Evolutionary conservation across 2,113 vertebrate species (phyloP).

Genomic region (Rostratula benghalensis): DNA sequence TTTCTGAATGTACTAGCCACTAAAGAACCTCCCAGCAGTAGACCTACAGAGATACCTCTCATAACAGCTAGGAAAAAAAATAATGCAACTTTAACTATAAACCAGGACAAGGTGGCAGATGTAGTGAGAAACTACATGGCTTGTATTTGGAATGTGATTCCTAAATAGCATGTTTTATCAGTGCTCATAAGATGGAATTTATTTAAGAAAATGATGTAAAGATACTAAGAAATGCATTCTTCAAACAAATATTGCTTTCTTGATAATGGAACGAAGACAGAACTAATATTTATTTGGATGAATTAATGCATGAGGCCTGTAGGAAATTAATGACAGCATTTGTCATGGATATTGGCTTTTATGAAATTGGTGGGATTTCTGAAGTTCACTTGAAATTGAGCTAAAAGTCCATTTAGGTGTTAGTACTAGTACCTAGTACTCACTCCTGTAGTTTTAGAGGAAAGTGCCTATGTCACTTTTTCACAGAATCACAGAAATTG

Average conservation of each 20-base stretch:
- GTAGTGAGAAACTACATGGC: background rate
- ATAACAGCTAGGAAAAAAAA: background rate
- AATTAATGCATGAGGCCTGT: background rate
- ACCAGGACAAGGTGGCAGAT: background rate
- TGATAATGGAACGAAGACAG: background rate
- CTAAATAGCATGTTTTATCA: background rate
- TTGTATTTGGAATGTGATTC: background rate
- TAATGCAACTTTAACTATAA: background rate
- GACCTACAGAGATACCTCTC: background rate
- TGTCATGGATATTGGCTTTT: background rate
- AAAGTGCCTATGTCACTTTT: background rate
- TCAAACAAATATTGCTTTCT: background rate
- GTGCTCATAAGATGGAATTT: background rate
- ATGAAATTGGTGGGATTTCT: background rate
- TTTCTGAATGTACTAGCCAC: background rate
- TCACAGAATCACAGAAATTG: background rate
- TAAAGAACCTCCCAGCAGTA: background rate
- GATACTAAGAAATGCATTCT: background rate
- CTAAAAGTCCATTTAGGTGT: background rate
- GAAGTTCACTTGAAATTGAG: background rate
- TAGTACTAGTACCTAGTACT: background rate
- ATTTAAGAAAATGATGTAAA: background rate
- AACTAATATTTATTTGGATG: background rate
- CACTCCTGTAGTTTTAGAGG: background rate
- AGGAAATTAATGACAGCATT: rapidly evolving